A percentile compares a stretch with the other conserved stretches of the same genome.
Conservation (phyloP, 2,888 invertebrate genomes). For the Melipona bicolor region DNA sequence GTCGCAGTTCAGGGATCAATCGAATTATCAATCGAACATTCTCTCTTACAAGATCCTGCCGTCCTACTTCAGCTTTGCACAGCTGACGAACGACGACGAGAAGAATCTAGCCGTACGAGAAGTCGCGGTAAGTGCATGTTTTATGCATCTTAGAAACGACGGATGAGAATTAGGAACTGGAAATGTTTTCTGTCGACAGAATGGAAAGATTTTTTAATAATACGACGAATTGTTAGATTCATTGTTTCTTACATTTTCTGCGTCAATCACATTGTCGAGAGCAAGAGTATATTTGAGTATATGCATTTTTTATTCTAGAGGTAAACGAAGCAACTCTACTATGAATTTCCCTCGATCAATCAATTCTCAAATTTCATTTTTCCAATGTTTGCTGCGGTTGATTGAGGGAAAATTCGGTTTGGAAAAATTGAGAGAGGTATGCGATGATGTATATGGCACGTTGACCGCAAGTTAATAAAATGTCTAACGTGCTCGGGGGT, state of each 20-base stretch:
- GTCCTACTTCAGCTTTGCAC: constrained; percentile 55
- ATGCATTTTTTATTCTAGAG: no score
- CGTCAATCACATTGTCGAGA: no score
- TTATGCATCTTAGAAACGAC: neutral
- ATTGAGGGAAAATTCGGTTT: no score
- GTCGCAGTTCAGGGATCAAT: constrained; percentile 41
- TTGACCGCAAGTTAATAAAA: neutral
- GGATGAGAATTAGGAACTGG: neutral
- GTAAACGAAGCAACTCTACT: no score
- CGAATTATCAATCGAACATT: constrained; percentile 59
- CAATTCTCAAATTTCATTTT: no score
- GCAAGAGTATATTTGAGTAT: no score
- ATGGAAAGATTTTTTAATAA: no score
- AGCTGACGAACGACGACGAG: constrained; percentile 45
- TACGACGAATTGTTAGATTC: no score
- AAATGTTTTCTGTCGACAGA: neutral
- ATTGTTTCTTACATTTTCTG: no score
- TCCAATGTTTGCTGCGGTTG: no score
- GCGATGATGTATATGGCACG: neutral
- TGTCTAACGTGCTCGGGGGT: neutral
- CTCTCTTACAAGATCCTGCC: constrained; percentile 69
- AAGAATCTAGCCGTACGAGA: constrained; percentile 41
- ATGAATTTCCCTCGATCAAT: no score
- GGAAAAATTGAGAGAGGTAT: no score
- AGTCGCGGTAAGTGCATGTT: constrained; percentile 40